Base-by-base conservation (phyloP, 1,140 invertebrate genomes). In the Drosophila subobscura region DNA sequence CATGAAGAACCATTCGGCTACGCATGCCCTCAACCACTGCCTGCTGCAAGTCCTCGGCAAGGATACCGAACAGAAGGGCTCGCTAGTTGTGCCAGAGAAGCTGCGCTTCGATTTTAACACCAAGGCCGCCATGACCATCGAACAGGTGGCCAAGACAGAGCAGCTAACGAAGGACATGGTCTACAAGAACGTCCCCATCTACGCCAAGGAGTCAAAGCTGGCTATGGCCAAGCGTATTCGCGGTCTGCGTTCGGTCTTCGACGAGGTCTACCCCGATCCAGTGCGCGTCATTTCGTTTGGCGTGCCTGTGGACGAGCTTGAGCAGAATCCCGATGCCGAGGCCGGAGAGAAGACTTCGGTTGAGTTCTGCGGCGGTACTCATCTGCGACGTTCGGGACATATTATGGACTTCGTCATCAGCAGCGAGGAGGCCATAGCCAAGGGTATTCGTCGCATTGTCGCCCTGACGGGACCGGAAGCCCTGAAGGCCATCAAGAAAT, bases 361-460 rank as follows among this genome's bases (percentile, higher is more conserved):
- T n/a, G 99, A 99, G 93, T 99, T 99, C 93, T 99, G 99, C 93
- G 99, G 99, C 68, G 99, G 99, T 85, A 99, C 99, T 5, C 98
- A 99, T 94, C 94, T 99, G 46, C 94, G 95, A 73, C 95, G 95
- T 77, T 95, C 97, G 25, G 95, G 96, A 0, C 97, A 99, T 90
- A 96, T 99, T 90, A 97, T 97, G 50, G 95, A 98, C 79, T 98
- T 99, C 93, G 96, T 99, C 0, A 99, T 99, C 86, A 94, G 97
- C 2, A 97, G 96, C 86, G 99, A 99, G 94, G 99, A 99, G 93
- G 98, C 99, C 8, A 99, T 99, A 81, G 97, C 99, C 46, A 99
- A 99, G 93, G 99, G 98, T 57, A 98, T 99, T 61, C 93, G 99
- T 51, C 95, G 99, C 90, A 99, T 99, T 90, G 97, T 99, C 41